Percentiles rank a stretch among this genome's conserved stretches.
Conservation (phyloP, 2,888 invertebrate species). For the Furcula furcula region DNA sequence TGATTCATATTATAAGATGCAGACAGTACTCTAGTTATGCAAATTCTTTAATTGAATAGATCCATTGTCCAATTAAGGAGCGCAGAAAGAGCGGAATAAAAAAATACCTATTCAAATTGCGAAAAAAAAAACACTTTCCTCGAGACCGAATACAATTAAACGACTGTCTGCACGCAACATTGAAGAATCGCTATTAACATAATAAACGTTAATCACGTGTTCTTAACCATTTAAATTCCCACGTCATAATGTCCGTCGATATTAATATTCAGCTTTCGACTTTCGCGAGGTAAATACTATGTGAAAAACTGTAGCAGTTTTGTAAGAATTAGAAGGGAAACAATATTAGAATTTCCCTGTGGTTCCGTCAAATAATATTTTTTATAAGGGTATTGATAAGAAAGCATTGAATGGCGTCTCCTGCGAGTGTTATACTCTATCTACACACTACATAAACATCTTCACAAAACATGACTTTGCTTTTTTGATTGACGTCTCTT, state of each 20-base stretch:
- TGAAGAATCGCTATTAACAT: conserved; percentile 29
- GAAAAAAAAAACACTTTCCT: too few relatives aligned
- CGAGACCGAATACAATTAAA: too few relatives aligned
- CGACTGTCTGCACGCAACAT: conserved; percentile 26
- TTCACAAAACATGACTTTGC: too few relatives aligned
- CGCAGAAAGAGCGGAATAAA: too few relatives aligned
- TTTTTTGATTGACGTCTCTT: too few relatives aligned
- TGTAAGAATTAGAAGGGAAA: neutral
- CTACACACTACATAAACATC: too few relatives aligned
- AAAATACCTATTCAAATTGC: too few relatives aligned
- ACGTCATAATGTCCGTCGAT: conserved; percentile 20
- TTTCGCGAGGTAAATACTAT: conserved; percentile 36
- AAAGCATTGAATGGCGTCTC: too few relatives aligned
- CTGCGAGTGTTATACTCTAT: too few relatives aligned
- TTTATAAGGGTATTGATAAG: neutral
- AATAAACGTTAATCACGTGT: conserved; percentile 35
- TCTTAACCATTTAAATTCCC: conserved; percentile 24
- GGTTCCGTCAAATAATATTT: conserved; percentile 14
- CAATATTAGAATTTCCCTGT: neutral
- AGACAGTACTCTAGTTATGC: too few relatives aligned
- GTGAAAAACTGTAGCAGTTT: conserved; percentile 16
- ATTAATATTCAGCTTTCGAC: conserved; percentile 44
- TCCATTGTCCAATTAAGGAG: too few relatives aligned
- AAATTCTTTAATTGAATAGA: neutral
- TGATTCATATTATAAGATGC: too few relatives aligned